Conservation (phyloP, 2,888 invertebrate genomes). For the Himalopsyche kuldschensis region DNA sequence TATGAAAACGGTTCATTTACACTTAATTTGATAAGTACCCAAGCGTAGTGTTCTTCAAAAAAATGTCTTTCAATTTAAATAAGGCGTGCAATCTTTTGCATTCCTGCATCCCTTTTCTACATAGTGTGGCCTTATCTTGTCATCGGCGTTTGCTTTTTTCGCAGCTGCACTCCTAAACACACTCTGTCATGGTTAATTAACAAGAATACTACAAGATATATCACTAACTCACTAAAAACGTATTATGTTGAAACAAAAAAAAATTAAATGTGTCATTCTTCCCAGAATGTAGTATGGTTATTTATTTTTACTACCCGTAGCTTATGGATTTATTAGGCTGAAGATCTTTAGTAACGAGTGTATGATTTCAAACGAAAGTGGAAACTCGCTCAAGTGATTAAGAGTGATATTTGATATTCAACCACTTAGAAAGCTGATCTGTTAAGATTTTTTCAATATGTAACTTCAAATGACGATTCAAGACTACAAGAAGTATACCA, state of each 20-base stretch:
- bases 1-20: no score
- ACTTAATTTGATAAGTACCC: background rate
- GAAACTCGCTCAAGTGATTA: background rate
- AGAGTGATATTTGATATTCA: background rate
- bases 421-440: background rate
- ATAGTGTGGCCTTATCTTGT: background rate
- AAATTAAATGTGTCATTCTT: no score
- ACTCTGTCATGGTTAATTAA: background rate
- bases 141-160: background rate
- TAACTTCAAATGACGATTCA: no score
- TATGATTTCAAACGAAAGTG: background rate
- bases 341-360: background rate
- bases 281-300: background rate
- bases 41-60: background rate
- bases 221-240: background rate
- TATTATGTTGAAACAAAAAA: no score
- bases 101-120: background rate
- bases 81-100: background rate
- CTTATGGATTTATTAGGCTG: background rate
- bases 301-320: background rate
- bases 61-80: background rate
- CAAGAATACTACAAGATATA: background rate
- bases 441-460: background rate
- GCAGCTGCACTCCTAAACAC: background rate
- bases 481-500: no score